Evolutionary conservation across 1,140 invertebrate genomes (phyloP).

Genomic region (Tetramorium simillimum): DNA sequence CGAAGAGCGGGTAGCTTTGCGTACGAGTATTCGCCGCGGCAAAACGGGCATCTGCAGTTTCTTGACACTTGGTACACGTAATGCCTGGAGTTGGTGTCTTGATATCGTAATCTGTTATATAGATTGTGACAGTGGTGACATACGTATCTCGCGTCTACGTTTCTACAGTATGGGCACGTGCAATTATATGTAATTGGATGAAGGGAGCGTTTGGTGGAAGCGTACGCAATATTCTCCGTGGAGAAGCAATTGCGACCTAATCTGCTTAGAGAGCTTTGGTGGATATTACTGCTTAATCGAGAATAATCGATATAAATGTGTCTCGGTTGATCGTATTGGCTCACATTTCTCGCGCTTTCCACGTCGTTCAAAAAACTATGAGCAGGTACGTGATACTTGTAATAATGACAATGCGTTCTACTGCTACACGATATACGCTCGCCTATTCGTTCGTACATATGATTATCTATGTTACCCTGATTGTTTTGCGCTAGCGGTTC

Average conservation of each 20-base stretch:
- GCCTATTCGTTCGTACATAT: constrained; percentile 81
- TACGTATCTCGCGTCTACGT: constrained; percentile 71
- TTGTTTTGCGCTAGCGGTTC: constrained; percentile 64
- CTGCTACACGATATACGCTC: constrained; percentile 73
- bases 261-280: constrained; percentile 76
- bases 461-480: constrained; percentile 71
- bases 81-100: constrained; percentile 78
- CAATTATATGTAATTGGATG: constrained; percentile 76
- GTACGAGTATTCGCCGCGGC: constrained; percentile 79
- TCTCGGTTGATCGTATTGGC: constrained; percentile 78
- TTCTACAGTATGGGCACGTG: constrained; percentile 79
- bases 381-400: constrained; percentile 66
- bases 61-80: constrained; percentile 82
- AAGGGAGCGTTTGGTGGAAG: constrained; percentile 75
- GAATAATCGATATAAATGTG: constrained; percentile 74
- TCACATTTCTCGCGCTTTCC: constrained; percentile 68
- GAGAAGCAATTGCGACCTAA: constrained; percentile 82
- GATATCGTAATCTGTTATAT: constrained; percentile 76
- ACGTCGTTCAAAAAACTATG: constrained; percentile 68
- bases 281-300: constrained; percentile 76
- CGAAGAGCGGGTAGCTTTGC: constrained; percentile 76
- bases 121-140: constrained; percentile 80
- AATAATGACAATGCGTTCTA: constrained; percentile 63
- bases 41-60: constrained; percentile 79
- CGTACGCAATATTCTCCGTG: constrained; percentile 81